Evolutionary conservation across 2,888 invertebrate species (phyloP), one percentile per base, ranked within the genome.

Genomic region (Ormyrus pomaceus): DNA sequence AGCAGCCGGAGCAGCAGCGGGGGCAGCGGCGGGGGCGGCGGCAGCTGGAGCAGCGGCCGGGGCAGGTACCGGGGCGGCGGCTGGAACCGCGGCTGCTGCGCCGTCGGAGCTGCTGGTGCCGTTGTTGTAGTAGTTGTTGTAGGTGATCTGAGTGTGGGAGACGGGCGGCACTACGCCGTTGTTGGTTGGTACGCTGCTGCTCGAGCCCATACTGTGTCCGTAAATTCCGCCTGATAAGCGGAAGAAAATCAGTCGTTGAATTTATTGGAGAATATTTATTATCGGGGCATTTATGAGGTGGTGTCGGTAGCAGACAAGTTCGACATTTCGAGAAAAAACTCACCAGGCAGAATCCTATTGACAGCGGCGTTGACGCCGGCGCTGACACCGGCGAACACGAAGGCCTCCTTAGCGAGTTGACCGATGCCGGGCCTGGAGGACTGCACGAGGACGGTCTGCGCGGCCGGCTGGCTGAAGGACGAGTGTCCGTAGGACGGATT

Each of bases 301-400:
- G 19, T 46, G 19, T 46, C 8, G 5, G 61, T 6, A 51, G 55
- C 1, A 45, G 3, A 55, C 50, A 48, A 53, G 8, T 13, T 71
- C 34, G 34, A 3, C 2, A 34, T 2, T 34, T 34, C 1, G 34
- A 34, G 34, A 34, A 84, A 51, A 85, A 83, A 59, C 85, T 71
- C 83, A 77, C 89, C 89, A 0, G 90, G 89, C 5, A 90, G 51
- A 34, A 90, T 74, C 77, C 90, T 84, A 61, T 87, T 90, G 3
- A 89, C 90, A 1, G 89, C 90, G 2, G 90, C 90, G 56, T 90
- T 90, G 6, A 90, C 90, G 2, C 90, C 89, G 0, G 89, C 90
- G 81, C 88, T 89, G 0, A 89, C 89, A 5, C 89, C 90, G 13
- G 90, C 89, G 13, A 83, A 90, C 0, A 91, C 90, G 48, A 91